Evolutionary conservation across 2,888 invertebrate species (phyloP), one percentile per base, ranked within the genome.

Genomic region (Muschampia staudingeri): DNA sequence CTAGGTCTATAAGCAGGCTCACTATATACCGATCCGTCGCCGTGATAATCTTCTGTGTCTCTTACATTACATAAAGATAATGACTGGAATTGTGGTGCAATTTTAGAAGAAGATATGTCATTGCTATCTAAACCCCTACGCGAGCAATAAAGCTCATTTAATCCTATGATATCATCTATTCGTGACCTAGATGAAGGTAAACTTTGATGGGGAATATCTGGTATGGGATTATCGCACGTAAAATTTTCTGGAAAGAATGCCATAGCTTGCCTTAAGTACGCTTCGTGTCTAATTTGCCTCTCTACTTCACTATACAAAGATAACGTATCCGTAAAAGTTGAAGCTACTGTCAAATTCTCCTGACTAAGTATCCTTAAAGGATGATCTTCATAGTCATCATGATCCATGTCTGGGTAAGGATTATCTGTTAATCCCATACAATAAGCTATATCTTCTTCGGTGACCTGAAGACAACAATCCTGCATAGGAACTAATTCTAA

Each of bases 401-500:
- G 98, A 89, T 98, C 98, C 40, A 98, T 97, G 94, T 98, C 98
- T 0, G 98, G 98, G 52, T 98, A 92, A 70, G 98, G 98, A 94
- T 98, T 98, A 87, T 98, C 98, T 76, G 96, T 94, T 88, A 97
- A 97, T 65, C 98, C 98, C 98, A 99, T 99, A 90, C 99, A 98
- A 78, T 98, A 97, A 6, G 99, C 98, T 84, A 99, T 99, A 92
- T 99, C 99, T 95, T 99, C 99, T 95, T 99, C 99, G 8, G 99
- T 99, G 78, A 99, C 99, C 97, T 99, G 99, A 79, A 99, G 97
- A 89, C 99, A 99, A 83, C 98, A 98, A 93, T 98, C 99, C 94
- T 98, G 98, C 97, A 98, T 99, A 73, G 98, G 98, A 25, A 99
- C 99, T 14, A 98, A 98, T 93, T 98, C 98, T 87, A 98, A 97